Base-by-base conservation (phyloP, 1,140 invertebrate species). In the Armadillidium nasatum region DNA sequence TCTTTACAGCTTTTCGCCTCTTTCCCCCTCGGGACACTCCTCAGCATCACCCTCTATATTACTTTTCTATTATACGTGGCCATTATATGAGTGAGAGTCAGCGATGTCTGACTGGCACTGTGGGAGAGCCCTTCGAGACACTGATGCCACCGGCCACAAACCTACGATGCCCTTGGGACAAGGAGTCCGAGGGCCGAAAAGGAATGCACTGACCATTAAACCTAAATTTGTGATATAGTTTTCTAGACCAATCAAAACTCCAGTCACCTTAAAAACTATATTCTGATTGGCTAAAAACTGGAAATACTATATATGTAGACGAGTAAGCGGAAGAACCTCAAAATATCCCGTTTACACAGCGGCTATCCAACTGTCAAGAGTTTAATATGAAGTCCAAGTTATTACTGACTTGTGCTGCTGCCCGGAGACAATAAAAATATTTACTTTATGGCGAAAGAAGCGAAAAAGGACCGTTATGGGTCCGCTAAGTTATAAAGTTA, bases 311-410 rank as follows among this genome's bases (percentile, higher is more conserved):
- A 13, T 19, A 19, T 19, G 50, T 13, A 15, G 50, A 19, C 11
- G 50, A 60, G 50, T 60, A 60, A 60, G 3, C 11, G 50, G 50
- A 60, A 19, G 50, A 13, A 60, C 33, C 33, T 33, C 33, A 60
- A 60, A 60, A 76, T 74, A 76, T 76, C 74, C 60, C 10, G 71
- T 78, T 78, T 78, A 76, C 74, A 78, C 77, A 73, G 67, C 74
- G 77, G 74, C 77, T 69, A 78, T 78, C 74, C 74, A 66, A 54
- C 71, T 76, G 77, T 78, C 77, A 78, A 19, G 77, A 73, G 71
- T 78, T 78, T 78, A 78, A 78, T 78, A 78, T 78, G 74, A 76
- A 78, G 74, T 76, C 77, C 74, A 73, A 78, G 74, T 78, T 78
- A 78, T 78, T 78, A 78, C 77, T 60, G n/a, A 60, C 23, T 54